Evolutionary conservation across 2,113 vertebrate species (phyloP).

Genomic region (Chlamydotis undulata): DNA sequence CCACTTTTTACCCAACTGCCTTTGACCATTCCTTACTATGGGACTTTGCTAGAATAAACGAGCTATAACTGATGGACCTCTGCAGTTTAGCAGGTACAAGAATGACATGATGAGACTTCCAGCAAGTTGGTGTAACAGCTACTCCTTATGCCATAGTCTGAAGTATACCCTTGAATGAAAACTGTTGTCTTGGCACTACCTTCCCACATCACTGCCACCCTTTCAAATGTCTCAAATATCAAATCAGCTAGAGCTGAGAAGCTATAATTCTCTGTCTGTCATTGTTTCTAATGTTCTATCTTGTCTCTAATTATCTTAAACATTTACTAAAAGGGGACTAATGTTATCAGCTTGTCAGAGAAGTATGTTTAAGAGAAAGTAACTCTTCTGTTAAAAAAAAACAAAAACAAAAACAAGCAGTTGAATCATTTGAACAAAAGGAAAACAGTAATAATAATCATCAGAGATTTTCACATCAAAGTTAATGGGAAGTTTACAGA

Average conservation of each 20-base stretch:
- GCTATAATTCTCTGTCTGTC: neutral
- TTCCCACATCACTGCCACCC: fast-evolving
- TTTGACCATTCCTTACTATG: neutral
- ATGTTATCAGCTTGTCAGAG: neutral
- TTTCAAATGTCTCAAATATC: neutral
- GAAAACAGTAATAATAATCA: neutral
- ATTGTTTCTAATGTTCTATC: neutral
- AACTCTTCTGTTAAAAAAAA: neutral
- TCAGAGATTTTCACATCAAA: neutral
- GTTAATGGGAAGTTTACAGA: neutral
- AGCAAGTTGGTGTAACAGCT: neutral
- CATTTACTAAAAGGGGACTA: neutral
- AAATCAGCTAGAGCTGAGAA: neutral
- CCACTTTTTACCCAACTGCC: neutral
- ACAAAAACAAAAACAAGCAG: neutral
- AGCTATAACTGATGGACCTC: neutral
- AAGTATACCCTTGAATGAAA: neutral
- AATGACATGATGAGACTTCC: neutral
- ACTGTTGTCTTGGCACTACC: neutral
- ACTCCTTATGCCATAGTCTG: neutral
- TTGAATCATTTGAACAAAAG: neutral
- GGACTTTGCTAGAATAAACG: neutral
- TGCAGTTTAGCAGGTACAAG: neutral
- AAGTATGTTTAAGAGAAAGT: neutral
- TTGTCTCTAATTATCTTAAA: neutral